Percentiles rank a stretch among this genome's conserved stretches.
phyloP scores from a whole-genome alignment of 2,888 invertebrate genomes.

The Pelosia muscerda region DNA sequence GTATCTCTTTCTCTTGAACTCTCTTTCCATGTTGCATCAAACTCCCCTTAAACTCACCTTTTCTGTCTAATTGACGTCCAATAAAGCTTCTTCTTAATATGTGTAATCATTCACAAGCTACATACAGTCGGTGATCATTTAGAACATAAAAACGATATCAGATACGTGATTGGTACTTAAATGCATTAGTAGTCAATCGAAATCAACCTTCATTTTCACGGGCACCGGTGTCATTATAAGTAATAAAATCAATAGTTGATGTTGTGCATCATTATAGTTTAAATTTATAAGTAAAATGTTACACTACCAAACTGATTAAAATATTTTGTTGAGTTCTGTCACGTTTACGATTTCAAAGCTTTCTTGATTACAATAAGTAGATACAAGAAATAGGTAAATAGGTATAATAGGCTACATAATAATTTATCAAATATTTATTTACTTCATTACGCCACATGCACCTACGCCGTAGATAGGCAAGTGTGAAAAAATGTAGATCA shows the following conservation, averaged over 20 bases:
- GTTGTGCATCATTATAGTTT: background rate
- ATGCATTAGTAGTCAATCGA: background rate
- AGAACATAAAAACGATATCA: background rate
- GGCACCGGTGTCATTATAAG: background rate
- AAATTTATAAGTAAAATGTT: background rate
- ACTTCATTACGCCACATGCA: conserved; percentile 32
- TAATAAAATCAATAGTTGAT: conserved; percentile 19
- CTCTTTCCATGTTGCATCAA: no score
- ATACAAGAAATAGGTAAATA: no score
- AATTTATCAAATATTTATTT: no score
- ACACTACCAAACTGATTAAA: conserved; percentile 6
- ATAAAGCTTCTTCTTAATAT: background rate
- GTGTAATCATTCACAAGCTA: background rate
- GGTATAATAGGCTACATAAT: no score
- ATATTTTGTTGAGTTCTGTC: conserved; percentile 23
- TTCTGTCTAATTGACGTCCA: background rate
- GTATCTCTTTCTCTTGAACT: no score
- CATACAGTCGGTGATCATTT: background rate
- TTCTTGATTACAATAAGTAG: conserved; percentile 32
- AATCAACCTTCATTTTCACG: conserved; percentile 1
- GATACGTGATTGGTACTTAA: background rate
- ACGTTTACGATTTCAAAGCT: conserved; percentile 31
- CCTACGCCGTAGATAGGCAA: background rate
- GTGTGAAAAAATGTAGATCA: background rate
- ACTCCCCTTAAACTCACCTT: no score